phyloP scores from a whole-genome alignment of 2,888 invertebrate species.

The Ochropleura plecta region DNA sequence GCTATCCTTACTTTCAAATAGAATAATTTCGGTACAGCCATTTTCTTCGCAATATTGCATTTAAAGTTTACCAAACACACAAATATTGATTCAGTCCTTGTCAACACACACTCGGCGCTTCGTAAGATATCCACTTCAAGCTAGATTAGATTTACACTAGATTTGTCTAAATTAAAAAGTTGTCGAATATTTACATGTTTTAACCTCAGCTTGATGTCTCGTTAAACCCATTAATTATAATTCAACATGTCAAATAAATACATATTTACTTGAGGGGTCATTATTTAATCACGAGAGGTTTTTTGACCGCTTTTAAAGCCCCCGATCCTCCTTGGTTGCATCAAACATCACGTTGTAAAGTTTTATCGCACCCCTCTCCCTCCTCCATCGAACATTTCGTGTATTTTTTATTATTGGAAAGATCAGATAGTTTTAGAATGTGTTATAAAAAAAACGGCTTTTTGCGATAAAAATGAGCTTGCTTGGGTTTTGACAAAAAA shows the following conservation, averaged over 20 bases:
- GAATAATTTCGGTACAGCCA: neutral
- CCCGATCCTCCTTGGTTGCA: too few relatives aligned
- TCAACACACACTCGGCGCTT: constrained; percentile 77
- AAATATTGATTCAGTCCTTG: constrained; percentile 17
- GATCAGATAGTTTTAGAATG: too few relatives aligned
- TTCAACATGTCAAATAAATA: constrained; percentile 18
- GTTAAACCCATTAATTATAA: neutral
- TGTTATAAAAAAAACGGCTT: too few relatives aligned
- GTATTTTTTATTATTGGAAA: too few relatives aligned
- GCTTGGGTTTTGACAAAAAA: too few relatives aligned
- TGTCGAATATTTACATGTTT: constrained; percentile 79
- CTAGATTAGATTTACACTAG: constrained; percentile 83
- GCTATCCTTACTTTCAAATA: neutral
- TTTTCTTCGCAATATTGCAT: neutral
- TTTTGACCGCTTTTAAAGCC: too few relatives aligned
- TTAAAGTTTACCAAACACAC: neutral
- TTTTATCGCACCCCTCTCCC: too few relatives aligned
- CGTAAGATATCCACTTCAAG: constrained; percentile 82
- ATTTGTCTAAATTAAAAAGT: constrained; percentile 85
- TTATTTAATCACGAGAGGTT: too few relatives aligned
- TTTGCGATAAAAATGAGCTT: too few relatives aligned
- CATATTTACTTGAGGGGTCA: neutral
- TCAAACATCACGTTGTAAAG: too few relatives aligned
- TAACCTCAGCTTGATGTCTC: constrained; percentile 71
- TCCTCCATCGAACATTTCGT: too few relatives aligned